Evolutionary conservation across 2,113 vertebrate genomes (phyloP).

Genomic region (Indri indri): DNA sequence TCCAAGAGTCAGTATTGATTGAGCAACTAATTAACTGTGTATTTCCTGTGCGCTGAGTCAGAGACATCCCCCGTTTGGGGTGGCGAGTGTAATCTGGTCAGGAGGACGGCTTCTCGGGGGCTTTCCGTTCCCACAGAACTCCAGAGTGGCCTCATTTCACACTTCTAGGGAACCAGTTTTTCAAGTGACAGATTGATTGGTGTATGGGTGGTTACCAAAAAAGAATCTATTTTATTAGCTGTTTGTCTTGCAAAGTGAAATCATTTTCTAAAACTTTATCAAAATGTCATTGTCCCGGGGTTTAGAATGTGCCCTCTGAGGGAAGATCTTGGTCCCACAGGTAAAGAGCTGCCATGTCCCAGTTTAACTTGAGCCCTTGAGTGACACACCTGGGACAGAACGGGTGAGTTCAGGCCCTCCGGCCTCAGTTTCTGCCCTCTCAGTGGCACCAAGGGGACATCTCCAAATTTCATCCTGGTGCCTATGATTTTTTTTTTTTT

Average conservation of each 20-base stretch:
- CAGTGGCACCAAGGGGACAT: neutral
- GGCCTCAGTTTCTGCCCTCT: neutral
- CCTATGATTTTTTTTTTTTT: neutral
- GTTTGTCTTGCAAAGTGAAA: slow-evolving; percentile 77
- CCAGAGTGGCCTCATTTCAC: slow-evolving; percentile 74
- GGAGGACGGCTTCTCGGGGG: slow-evolving; percentile 31
- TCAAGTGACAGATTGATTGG: slow-evolving; percentile 78
- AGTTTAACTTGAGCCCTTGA: neutral
- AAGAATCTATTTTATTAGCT: slow-evolving; percentile 79
- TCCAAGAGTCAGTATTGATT: slow-evolving; percentile 41
- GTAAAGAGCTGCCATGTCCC: neutral
- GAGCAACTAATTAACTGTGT: neutral
- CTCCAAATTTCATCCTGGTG: neutral
- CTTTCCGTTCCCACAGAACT: slow-evolving; percentile 62
- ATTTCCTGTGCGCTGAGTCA: slow-evolving; percentile 22
- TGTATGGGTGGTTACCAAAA: slow-evolving; percentile 79
- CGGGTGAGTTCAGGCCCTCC: neutral
- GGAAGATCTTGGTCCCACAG: neutral
- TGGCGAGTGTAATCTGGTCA: slow-evolving; percentile 4
- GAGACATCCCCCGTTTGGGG: neutral
- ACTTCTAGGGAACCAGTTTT: slow-evolving; percentile 68
- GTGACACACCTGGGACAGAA: neutral
- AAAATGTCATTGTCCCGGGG: slow-evolving; percentile 64
- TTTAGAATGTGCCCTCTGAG: slow-evolving; percentile 25
- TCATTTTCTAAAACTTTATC: slow-evolving; percentile 61